Evolutionary conservation across 2,113 vertebrate species (phyloP).

Genomic region (Gasterosteus nipponicus): DNA sequence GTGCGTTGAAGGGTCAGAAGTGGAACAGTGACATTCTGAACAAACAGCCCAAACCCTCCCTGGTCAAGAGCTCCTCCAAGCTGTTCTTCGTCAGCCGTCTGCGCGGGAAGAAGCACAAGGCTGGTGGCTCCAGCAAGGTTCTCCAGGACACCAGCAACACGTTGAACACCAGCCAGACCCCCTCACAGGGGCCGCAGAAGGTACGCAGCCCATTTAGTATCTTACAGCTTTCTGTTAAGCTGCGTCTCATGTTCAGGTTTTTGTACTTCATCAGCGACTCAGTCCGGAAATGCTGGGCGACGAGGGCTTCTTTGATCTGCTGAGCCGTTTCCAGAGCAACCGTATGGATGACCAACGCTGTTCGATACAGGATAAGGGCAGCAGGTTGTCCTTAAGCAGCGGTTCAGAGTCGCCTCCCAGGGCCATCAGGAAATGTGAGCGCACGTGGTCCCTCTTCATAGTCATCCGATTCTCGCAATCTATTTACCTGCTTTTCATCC

Average conservation of each 20-base stretch:
- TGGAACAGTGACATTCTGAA: slow-evolving; percentile 92
- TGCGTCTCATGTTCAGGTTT: background rate
- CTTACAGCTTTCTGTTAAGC: background rate
- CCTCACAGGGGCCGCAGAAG: slow-evolving; percentile 79
- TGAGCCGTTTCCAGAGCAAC: slow-evolving; percentile 96
- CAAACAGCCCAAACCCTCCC: slow-evolving; percentile 89
- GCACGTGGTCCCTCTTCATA: background rate
- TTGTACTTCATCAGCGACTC: slow-evolving; percentile 77
- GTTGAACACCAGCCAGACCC: slow-evolving; percentile 77
- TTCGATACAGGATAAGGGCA: slow-evolving; percentile 83
- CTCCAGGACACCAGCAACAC: slow-evolving; percentile 95
- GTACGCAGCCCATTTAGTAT: slow-evolving; percentile 69
- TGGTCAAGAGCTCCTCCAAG: slow-evolving; percentile 90
- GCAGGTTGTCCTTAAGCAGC: slow-evolving; percentile 60
- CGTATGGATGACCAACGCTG: slow-evolving; percentile 97
- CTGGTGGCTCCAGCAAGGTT: slow-evolving; percentile 83
- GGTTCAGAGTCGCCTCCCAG: slow-evolving; percentile 79
- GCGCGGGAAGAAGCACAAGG: slow-evolving; percentile 92
- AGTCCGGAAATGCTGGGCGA: slow-evolving; percentile 86
- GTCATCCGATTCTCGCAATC: background rate
- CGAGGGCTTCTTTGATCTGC: slow-evolving; percentile 94
- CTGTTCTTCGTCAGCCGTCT: slow-evolving; percentile 94
- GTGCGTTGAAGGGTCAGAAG: slow-evolving; percentile 85
- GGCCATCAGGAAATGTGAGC: slow-evolving; percentile 86
- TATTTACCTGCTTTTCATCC: background rate